A percentile compares a stretch with the other conserved stretches of the same genome.
Evolutionary conservation across 2,888 invertebrate genomes (phyloP).

Genomic region (Athetis lepigone): DNA sequence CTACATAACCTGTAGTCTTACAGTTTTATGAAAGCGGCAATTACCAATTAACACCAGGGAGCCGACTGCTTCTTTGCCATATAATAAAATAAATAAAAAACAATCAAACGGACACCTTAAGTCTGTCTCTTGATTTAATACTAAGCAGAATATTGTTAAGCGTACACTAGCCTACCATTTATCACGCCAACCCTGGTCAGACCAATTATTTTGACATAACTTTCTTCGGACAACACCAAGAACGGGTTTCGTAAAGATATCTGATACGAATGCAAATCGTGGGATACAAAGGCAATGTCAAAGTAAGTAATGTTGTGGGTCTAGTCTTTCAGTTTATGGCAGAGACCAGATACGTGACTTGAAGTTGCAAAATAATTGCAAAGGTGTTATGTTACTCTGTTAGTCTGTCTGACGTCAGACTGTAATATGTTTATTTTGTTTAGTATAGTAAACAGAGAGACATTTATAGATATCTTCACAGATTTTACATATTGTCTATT

Average conservation of each 20-base stretch:
- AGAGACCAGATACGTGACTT: constrained; percentile 30
- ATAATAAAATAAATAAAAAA: too few relatives aligned
- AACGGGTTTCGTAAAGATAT: constrained; percentile 47
- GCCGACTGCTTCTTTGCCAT: too few relatives aligned
- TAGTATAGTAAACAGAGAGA: too few relatives aligned
- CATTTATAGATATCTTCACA: too few relatives aligned
- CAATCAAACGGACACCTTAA: too few relatives aligned
- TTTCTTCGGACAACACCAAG: constrained; percentile 44
- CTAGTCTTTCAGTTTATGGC: constrained; percentile 26
- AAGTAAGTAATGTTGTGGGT: constrained; percentile 33
- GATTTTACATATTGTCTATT: too few relatives aligned
- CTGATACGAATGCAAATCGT: constrained; percentile 18
- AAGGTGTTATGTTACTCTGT: not conserved
- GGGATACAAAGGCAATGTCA: constrained; percentile 47
- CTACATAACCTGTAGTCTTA: too few relatives aligned
- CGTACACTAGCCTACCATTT: constrained; percentile 14
- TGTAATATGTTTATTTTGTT: too few relatives aligned
- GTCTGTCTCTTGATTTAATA: too few relatives aligned
- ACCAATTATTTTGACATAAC: constrained; percentile 38
- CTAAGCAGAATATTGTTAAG: not conserved
- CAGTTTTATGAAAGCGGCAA: too few relatives aligned
- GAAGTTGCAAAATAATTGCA: constrained; percentile 11
- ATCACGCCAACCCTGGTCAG: constrained; percentile 8
- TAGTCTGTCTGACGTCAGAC: not conserved
- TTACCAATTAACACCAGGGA: too few relatives aligned